phyloP scores from a whole-genome alignment of 2,113 vertebrate genomes.

The Naja naja region DNA sequence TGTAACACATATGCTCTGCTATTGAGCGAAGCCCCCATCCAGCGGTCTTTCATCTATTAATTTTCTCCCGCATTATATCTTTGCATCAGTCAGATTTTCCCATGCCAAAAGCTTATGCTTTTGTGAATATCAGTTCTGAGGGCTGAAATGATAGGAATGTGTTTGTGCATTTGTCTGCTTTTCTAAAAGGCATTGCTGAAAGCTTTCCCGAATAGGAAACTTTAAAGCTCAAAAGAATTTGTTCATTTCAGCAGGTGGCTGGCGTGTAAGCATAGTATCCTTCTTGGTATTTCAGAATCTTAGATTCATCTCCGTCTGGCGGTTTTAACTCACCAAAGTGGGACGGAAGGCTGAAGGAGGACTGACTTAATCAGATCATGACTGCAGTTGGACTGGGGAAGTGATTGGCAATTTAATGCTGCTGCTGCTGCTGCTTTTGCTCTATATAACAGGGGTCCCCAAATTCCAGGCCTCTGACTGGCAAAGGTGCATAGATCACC shows the following conservation, averaged over 20 bases:
- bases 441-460: too few relatives aligned
- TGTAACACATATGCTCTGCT: not conserved
- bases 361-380: constrained; percentile 5
- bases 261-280: not conserved
- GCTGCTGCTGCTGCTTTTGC: not conserved
- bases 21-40: too few relatives aligned
- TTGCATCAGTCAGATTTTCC: not conserved
- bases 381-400: not conserved
- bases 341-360: not conserved
- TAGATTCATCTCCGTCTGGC: not conserved
- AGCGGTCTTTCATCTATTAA: not conserved
- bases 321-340: not conserved
- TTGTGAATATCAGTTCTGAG: not conserved
- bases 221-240: constrained; percentile 1
- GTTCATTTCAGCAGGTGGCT: constrained; percentile 14
- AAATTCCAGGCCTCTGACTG: too few relatives aligned
- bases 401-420: not conserved
- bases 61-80: not conserved
- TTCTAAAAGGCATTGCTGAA: not conserved
- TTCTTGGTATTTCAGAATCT: not conserved
- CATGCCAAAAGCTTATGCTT: not conserved
- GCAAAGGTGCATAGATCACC: too few relatives aligned
- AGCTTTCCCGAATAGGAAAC: not conserved
- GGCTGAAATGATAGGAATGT: not conserved
- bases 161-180: not conserved